phyloP scores from a whole-genome alignment of 2,113 vertebrate species.

The Agelaius tricolor region DNA sequence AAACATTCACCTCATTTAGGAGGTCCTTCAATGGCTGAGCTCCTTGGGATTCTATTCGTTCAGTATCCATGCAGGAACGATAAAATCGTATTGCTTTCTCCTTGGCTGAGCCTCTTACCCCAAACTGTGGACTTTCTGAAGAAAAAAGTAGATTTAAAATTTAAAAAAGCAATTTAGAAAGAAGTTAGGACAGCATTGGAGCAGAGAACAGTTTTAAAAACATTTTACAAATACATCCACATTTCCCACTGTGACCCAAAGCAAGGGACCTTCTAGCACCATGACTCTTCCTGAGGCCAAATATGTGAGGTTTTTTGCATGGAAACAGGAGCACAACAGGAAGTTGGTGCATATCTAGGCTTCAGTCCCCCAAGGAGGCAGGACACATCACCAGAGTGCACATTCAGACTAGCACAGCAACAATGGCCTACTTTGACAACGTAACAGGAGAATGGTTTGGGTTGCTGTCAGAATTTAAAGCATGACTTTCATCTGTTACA shows the following conservation, averaged over 20 bases:
- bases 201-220: neutral
- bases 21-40: slow-evolving; percentile 79
- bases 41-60: slow-evolving; percentile 76
- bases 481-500: neutral
- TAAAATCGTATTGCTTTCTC: slow-evolving; percentile 86
- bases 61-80: slow-evolving; percentile 83
- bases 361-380: neutral
- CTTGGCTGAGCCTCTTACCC: slow-evolving; percentile 64
- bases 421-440: neutral
- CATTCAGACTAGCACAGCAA: neutral
- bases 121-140: slow-evolving; percentile 67
- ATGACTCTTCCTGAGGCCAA: neutral
- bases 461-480: neutral
- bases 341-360: neutral
- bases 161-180: neutral
- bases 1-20: slow-evolving; percentile 80
- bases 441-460: neutral
- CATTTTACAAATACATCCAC: neutral
- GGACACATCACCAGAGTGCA: neutral
- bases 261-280: neutral
- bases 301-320: neutral
- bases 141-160: neutral
- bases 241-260: neutral
- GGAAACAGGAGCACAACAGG: neutral
- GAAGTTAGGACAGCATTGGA: neutral